phyloP scores from a whole-genome alignment of 2,113 vertebrate species.

The Plecturocebus donacophilus region DNA sequence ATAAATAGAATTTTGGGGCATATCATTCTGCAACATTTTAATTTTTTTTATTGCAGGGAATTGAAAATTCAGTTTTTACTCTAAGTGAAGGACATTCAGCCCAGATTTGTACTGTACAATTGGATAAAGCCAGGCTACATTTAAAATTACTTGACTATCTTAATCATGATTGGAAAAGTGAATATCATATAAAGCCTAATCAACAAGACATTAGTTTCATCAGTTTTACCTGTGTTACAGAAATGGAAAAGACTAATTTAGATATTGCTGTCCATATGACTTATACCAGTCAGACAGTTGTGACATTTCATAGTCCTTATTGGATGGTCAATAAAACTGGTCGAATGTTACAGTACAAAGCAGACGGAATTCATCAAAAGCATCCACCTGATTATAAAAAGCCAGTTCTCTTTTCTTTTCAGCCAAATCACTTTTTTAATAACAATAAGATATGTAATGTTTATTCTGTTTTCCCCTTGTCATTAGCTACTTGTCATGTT shows the following conservation, averaged over 20 bases:
- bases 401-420: conserved; percentile 97
- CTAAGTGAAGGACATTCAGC: conserved; percentile 91
- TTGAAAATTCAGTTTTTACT: conserved; percentile 78
- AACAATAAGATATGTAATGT: conserved; percentile 93
- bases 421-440: conserved; percentile 94
- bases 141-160: conserved; percentile 92
- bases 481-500: background rate
- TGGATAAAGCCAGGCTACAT: conserved; percentile 90
- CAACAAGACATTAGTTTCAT: conserved; percentile 95
- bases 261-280: conserved; percentile 94
- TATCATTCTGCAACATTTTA: conserved; percentile 26
- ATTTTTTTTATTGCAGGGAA: conserved; percentile 84
- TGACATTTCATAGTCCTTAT: conserved; percentile 95
- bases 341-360: conserved; percentile 96
- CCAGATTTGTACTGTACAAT: conserved; percentile 92
- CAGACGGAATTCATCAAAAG: conserved; percentile 97
- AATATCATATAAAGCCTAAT: conserved; percentile 88
- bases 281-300: conserved; percentile 89
- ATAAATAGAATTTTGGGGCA: background rate
- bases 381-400: conserved; percentile 94
- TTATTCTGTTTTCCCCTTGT: background rate
- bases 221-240: conserved; percentile 88
- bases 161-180: conserved; percentile 92
- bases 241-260: conserved; percentile 89
- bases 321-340: conserved; percentile 99